Conservation (phyloP, 2,888 invertebrate species). For the Acronicta alni region DNA sequence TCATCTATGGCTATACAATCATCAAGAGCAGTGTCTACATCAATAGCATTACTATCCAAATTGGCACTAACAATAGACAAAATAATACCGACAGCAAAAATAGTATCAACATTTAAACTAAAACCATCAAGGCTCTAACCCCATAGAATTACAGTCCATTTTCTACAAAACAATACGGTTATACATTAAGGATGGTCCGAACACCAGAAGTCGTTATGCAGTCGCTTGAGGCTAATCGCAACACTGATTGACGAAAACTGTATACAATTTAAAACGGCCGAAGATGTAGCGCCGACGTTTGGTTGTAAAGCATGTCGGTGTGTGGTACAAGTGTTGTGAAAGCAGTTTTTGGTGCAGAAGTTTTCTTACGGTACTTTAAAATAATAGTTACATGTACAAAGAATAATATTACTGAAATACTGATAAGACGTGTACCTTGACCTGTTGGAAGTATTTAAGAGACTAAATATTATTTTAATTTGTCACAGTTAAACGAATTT, state of each 20-base stretch:
- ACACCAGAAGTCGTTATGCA: constrained; percentile 61
- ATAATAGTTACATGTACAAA: no score
- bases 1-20: not conserved
- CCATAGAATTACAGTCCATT: constrained; percentile 25
- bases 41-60: not conserved
- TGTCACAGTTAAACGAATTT: no score
- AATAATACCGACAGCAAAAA: not conserved
- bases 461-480: no score
- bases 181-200: constrained; percentile 41
- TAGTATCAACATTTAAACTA: not conserved
- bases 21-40: not conserved
- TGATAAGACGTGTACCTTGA: no score
- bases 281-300: constrained; percentile 59
- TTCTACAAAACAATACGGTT: constrained; percentile 48
- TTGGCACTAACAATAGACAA: not conserved
- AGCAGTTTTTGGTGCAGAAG: constrained; percentile 20
- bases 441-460: no score
- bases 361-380: not conserved
- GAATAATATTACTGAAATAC: no score
- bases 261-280: constrained; percentile 65
- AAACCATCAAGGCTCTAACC: constrained; percentile 1
- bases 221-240: constrained; percentile 59
- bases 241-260: constrained; percentile 67
- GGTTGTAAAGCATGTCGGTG: constrained; percentile 58
- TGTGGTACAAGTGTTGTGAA: constrained; percentile 19